phyloP scores from a whole-genome alignment of 2,797 vertebrate species.

The Spinus pinus region DNA sequence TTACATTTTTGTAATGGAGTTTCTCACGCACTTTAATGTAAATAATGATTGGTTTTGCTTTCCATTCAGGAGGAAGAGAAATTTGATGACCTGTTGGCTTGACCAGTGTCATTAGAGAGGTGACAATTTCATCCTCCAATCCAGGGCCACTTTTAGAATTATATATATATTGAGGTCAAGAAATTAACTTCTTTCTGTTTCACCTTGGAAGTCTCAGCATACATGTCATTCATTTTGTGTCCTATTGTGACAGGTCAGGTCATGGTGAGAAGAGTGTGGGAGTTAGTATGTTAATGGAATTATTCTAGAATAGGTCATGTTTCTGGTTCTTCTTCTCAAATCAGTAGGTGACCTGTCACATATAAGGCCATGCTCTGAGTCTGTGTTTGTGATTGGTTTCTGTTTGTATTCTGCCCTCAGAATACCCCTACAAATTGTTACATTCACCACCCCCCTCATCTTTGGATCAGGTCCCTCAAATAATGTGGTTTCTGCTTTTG shows the following conservation, averaged over 20 bases:
- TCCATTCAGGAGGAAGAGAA: not conserved
- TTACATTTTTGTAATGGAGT: not conserved
- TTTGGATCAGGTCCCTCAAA: not conserved
- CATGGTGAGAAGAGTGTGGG: not conserved
- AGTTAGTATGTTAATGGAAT: not conserved
- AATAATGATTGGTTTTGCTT: not conserved
- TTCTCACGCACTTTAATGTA: not conserved
- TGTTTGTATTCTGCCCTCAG: too few relatives aligned
- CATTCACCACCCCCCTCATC: fast-evolving
- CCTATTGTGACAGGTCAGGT: not conserved
- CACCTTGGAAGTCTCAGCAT: not conserved
- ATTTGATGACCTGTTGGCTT: not conserved
- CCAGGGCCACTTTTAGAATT: not conserved
- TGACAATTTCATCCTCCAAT: not conserved
- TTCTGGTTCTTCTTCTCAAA: not conserved
- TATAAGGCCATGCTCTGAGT: not conserved
- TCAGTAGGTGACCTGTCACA: not conserved
- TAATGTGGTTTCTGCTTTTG: not conserved
- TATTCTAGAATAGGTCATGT: not conserved
- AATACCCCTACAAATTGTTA: not conserved
- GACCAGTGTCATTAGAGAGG: too few relatives aligned
- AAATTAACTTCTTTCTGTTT: not conserved
- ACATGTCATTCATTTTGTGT: fast-evolving
- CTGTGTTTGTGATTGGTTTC: not conserved
- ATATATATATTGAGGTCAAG: not conserved